These are phyloP conservation scores for Spodoptera littoralis DNA, from an alignment of 2,888 invertebrate genomes.

Conservation along the genomic window DNA sequence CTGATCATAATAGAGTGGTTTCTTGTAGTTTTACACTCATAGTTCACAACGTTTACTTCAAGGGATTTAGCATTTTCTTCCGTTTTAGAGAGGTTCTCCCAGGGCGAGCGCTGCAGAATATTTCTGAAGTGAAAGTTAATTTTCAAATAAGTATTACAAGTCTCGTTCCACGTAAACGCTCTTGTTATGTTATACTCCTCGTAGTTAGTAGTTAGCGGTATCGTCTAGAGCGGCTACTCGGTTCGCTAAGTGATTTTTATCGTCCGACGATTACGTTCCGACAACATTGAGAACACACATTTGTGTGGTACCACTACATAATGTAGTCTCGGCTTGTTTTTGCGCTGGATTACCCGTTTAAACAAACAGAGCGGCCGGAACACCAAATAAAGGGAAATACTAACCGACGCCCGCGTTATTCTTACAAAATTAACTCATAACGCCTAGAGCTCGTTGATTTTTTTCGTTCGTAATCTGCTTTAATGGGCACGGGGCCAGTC, in stretches of 20 bases:
- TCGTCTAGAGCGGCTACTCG: constrained; percentile 73
- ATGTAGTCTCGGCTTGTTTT: constrained; percentile 78
- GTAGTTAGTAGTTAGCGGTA: constrained; percentile 73
- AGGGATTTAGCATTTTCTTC: constrained; percentile 45
- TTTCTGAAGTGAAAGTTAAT: constrained; percentile 64
- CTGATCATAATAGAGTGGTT: constrained; percentile 28
- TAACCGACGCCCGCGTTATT: constrained; percentile 84
- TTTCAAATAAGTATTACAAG: constrained; percentile 68
- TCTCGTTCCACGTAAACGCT: constrained; percentile 65
- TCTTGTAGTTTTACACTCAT: constrained; percentile 18
- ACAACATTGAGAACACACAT: constrained; percentile 80
- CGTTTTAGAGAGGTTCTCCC: constrained; percentile 45
- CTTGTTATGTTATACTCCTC: constrained; percentile 66
- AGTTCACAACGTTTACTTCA: constrained; percentile 31
- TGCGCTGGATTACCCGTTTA: constrained; percentile 85
- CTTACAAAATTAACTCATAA: constrained; percentile 89
- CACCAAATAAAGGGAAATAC: constrained; percentile 86
- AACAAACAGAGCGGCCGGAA: constrained; percentile 83
- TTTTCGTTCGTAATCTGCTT: constrained; percentile 85
- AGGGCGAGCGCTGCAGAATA: constrained; percentile 54
- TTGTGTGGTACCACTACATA: constrained; percentile 77
- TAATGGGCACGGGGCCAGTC: constrained; percentile 87
- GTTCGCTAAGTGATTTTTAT: constrained; percentile 85
- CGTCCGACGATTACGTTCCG: constrained; percentile 78
- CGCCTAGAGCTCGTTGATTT: constrained; percentile 85